Base-by-base conservation (phyloP, 2,113 vertebrate species). In the Hippocampus abdominalis region DNA sequence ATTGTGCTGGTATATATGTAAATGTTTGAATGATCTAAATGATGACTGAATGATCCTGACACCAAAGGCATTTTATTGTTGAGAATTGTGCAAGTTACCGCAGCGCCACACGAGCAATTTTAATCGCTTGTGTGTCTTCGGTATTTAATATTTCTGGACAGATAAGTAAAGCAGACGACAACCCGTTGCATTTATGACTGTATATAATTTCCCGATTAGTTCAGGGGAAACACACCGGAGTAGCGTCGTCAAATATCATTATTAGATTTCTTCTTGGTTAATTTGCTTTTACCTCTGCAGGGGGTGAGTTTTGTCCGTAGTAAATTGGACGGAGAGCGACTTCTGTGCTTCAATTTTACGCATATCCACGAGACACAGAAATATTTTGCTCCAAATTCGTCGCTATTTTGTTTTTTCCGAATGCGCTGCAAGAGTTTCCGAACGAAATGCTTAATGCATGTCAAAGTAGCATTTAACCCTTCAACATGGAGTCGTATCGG, bases 291-390 rank as follows among this genome's bases (percentile, higher is more conserved):
- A 40, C 21, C 36, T 51, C 10, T 25, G 1, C 48, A n/a, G 15
- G 20, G 53, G 44, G 9, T 21, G 27, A 25, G 67, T 73, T 62
- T 66, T 62, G 56, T 70, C 68, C 78, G 79, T 70, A 53, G 7
- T 23, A 64, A 74, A 71, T 49, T 3, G 23, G 59, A 9, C 8
- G n/a, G 16, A 29, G 46, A 56, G 9, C 4, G 66, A 56, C 10
- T 16, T 12, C 11, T 39, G 3, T n/a, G 16, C n/a, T 56, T 80
- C 64, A 60, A 87, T 85, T 87, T 86, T 78, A 87, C 74, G 82
- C 84, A 65, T 71, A 66, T 76, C 8, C 59, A 57, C 8, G 25
- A 18, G 32, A 66, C 56, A 68, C 36, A 32, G 20, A 72, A 71
- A 67, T 42, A 13, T 60, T 13, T 21, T 21, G 5, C 27, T 13